Percentiles rank a stretch among this genome's conserved stretches.
Conservation (phyloP, 1,140 invertebrate genomes). For the Gryllus bimaculatus region DNA sequence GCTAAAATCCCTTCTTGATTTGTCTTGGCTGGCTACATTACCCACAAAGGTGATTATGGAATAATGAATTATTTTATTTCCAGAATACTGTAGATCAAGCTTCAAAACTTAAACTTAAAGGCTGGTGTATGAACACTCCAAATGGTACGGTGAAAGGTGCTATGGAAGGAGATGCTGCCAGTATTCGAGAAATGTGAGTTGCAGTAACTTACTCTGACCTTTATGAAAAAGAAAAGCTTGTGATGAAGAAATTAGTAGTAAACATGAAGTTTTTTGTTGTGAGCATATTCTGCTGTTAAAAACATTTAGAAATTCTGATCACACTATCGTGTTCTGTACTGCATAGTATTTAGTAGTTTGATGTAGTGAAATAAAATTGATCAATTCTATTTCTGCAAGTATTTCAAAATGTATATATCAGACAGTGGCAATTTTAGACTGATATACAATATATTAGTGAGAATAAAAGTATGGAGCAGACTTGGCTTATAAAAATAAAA, state of each 20-base stretch:
- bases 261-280: not conserved
- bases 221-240: no score
- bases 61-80: constrained; percentile 20
- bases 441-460: no score
- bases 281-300: no score
- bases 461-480: no score
- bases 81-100: constrained; percentile 59
- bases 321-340: not conserved
- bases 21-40: no score
- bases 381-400: constrained; percentile 6
- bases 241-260: not conserved
- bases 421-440: not conserved
- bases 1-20: no score
- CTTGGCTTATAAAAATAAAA: no score
- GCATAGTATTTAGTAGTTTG: not conserved
- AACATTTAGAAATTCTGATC: not conserved
- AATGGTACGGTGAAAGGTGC: constrained; percentile 59
- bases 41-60: no score
- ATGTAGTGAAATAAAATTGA: constrained; percentile 5
- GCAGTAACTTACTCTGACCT: not conserved
- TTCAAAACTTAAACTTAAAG: constrained; percentile 51
- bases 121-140: constrained; percentile 69
- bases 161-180: constrained; percentile 51
- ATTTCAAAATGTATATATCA: constrained; percentile 6
- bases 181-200: constrained; percentile 58